Conservation (phyloP, 2,888 invertebrate genomes). For the Lycia hirtaria region DNA sequence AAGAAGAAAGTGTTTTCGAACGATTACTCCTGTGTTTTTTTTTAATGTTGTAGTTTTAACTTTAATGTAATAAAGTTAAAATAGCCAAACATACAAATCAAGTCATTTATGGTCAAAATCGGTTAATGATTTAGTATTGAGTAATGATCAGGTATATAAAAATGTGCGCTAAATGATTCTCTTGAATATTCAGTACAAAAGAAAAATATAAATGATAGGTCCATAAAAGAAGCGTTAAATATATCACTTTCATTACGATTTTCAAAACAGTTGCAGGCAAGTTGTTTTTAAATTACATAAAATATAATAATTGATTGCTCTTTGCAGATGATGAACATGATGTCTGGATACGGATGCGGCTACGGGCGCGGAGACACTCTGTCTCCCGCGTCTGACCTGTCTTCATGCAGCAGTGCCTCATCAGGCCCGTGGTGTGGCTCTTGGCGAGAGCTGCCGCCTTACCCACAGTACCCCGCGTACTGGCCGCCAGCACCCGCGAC, state of each 20-base stretch:
- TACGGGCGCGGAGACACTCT: constrained; percentile 82
- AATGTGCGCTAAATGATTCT: no score
- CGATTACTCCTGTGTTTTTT: no score
- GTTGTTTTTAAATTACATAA: background rate
- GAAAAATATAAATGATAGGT: no score
- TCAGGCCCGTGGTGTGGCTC: constrained; percentile 72
- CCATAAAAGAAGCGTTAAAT: background rate
- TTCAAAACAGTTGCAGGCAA: background rate
- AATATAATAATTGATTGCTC: constrained; percentile 14
- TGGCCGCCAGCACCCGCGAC: constrained; percentile 76
- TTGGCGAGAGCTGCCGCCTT: constrained; percentile 76
- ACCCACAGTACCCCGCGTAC: constrained; percentile 80
- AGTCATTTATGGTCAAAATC: no score
- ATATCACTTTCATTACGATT: background rate
- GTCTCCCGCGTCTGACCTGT: constrained; percentile 76
- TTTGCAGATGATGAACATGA: constrained; percentile 80
- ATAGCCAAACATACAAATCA: no score
- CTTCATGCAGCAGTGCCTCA: constrained; percentile 78
- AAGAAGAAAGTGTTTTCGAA: no score
- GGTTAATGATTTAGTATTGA: no score
- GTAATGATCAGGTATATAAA: no score
- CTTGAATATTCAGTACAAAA: no score
- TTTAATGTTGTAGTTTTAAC: no score
- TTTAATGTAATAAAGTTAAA: no score
- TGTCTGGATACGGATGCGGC: constrained; percentile 74